A percentile compares a stretch with the other conserved stretches of the same genome.
phyloP scores from a whole-genome alignment of 2,113 vertebrate genomes.

The Lethenteron camtschaticum region DNA sequence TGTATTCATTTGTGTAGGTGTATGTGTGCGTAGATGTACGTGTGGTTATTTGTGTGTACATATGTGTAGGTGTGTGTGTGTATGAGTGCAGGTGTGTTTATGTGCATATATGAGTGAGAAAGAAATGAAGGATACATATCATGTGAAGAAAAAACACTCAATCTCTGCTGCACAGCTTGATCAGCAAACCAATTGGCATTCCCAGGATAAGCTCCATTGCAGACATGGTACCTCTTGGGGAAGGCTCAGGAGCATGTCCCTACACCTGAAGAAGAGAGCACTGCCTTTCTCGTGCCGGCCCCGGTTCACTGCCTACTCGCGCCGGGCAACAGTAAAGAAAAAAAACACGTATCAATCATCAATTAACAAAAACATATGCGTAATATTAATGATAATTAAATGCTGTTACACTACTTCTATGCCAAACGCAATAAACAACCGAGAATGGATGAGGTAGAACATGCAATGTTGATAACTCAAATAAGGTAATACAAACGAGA shows the following conservation, averaged over 20 bases:
- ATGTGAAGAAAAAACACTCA: no score
- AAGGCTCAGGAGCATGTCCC: conserved; percentile 51
- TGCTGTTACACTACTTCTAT: conserved; percentile 5
- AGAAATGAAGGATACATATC: no score
- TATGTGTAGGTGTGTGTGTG: no score
- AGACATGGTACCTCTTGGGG: conserved; percentile 37
- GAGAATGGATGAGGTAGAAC: no score
- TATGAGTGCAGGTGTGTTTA: conserved; percentile 10
- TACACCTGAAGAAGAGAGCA: conserved; percentile 20
- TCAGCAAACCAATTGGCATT: background rate
- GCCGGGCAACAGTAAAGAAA: conserved; percentile 44
- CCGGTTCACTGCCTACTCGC: conserved; percentile 27
- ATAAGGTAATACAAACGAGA: background rate
- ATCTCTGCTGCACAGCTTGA: no score
- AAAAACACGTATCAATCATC: conserved; percentile 12
- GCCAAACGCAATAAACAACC: conserved; percentile 8
- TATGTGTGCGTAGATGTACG: background rate
- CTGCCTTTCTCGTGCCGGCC: conserved; percentile 19
- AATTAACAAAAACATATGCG: background rate
- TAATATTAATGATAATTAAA: no score
- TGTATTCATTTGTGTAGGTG: conserved; percentile 9
- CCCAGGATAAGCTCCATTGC: background rate
- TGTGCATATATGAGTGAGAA: no score
- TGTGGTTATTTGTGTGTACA: no score
- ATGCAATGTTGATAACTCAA: background rate